Conservation (phyloP, 92 coral and sea anemone species). For the Desmophyllum pertusum region DNA sequence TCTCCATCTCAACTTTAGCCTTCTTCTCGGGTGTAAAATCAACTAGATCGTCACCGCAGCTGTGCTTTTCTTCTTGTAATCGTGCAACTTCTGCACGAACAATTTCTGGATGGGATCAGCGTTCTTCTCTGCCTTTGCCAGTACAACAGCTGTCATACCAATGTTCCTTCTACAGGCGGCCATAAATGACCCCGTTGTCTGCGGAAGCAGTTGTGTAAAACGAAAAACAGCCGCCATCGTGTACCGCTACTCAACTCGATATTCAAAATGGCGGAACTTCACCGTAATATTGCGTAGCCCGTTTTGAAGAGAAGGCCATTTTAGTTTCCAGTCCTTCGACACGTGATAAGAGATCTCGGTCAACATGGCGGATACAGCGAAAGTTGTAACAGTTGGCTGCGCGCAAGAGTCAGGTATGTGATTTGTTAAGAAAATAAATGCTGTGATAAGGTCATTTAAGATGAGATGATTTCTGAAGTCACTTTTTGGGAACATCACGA, state of each 20-base stretch:
- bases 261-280: conserved; percentile 79
- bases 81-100: conserved; percentile 83
- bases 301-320: conserved; percentile 27
- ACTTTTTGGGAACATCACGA: not conserved
- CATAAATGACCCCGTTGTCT: conserved; percentile 37
- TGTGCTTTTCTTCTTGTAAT: conserved; percentile 87
- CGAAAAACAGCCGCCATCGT: conserved; percentile 75
- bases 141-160: conserved; percentile 63
- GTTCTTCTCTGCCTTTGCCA: conserved; percentile 81
- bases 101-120: conserved; percentile 96
- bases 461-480: not conserved
- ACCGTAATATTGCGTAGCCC: conserved; percentile 49
- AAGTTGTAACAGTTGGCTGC: conserved; percentile 70
- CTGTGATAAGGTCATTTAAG: no score
- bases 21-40: conserved; percentile 88
- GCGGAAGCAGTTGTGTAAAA: conserved; percentile 54
- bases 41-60: conserved; percentile 77
- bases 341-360: conserved; percentile 22
- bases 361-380: conserved; percentile 34
- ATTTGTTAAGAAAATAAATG: not conserved
- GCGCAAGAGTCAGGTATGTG: conserved; percentile 84
- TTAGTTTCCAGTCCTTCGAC: conserved; percentile 37
- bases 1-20: conserved; percentile 75
- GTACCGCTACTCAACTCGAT: conserved; percentile 5
- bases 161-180: conserved; percentile 58